phyloP scores from a whole-genome alignment of 2,797 vertebrate genomes.

The Sebastes flavidus region DNA sequence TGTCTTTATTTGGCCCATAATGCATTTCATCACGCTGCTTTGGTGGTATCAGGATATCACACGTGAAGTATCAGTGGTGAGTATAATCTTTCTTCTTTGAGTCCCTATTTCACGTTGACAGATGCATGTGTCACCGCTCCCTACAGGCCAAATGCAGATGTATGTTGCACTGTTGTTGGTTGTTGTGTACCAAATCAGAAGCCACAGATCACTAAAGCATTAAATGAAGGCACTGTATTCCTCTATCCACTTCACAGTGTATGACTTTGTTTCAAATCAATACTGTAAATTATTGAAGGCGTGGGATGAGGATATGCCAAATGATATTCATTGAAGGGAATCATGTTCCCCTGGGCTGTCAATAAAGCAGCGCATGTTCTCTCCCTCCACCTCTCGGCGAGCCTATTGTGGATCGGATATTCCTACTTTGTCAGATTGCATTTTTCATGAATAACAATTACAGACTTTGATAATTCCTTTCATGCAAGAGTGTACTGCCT shows the following conservation, averaged over 20 bases:
- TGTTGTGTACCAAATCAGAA: conserved; percentile 60
- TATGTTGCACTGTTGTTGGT: conserved; percentile 43
- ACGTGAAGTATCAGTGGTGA: conserved; percentile 36
- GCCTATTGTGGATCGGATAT: conserved; percentile 70
- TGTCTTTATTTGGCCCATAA: conserved; percentile 63
- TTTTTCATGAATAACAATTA: conserved; percentile 87
- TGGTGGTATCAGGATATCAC: conserved; percentile 44
- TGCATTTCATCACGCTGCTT: conserved; percentile 44
- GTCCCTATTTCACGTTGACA: conserved; percentile 62
- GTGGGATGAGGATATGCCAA: conserved; percentile 71
- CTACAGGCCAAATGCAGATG: conserved; percentile 50
- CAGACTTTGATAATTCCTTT: conserved; percentile 76
- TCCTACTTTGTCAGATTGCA: conserved; percentile 68
- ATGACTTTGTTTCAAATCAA: conserved; percentile 80
- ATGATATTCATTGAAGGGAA: conserved; percentile 82
- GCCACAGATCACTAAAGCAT: conserved; percentile 73
- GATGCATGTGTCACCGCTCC: conserved; percentile 53
- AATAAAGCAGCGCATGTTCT: conserved; percentile 66
- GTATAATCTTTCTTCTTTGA: conserved; percentile 45
- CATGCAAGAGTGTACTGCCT: conserved; percentile 63
- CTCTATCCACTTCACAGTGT: conserved; percentile 71
- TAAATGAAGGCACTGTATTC: conserved; percentile 72
- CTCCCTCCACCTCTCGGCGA: conserved; percentile 53
- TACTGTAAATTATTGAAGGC: conserved; percentile 83
- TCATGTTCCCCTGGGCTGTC: conserved; percentile 73